Evolutionary conservation across 2,113 vertebrate genomes (phyloP), one percentile per base, ranked within the genome.

Genomic region (Talpa occidentalis): DNA sequence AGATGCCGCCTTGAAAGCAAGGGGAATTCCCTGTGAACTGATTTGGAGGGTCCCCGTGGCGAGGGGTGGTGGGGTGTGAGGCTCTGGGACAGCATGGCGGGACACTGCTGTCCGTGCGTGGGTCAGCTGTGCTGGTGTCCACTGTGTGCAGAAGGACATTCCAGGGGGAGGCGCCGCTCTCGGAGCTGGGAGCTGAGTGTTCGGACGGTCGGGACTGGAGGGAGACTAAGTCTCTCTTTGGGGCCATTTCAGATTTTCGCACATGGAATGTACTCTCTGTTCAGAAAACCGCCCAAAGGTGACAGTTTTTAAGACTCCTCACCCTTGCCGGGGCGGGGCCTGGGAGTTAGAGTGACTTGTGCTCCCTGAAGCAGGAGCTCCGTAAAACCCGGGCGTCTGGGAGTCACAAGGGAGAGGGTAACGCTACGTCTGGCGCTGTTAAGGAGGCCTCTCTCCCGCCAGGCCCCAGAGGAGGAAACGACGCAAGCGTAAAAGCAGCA

Each of bases 121-220:
- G 2, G 6, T 5, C 16, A n/a, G 12, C 70, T n/a, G 24, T 6
- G n/a, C 52, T 2, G 6, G 24, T 12, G 8, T 1, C 11, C 26
- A 30, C n/a, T 15, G 56, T 30, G 10, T 28, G 11, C 1, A 17
- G 82, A 42, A 69, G 26, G 47, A 30, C 8, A 3, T 5, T 40
- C 47, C 10, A 24, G 42, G 70, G 16, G 14, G 28, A 8, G 28
- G 6, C 2, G 14, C 49, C 12, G 44, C 37, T 67, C 32, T 40
- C 59, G 1, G 42, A 56, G 56, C 2, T 0, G 1, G 35, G 1
- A 21, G 21, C 49, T 4, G n/a, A 60, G 79, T 9, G 22, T 49
- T 52, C 15, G 22, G 84, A 22, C 6, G 10, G 4, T 35, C 15
- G 12, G 37, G 73, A 67, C 2, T n/a, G 21, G 64, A 12, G 7